Conservation (phyloP, 2,113 vertebrate genomes). For the Callocephalon fimbriatum region DNA sequence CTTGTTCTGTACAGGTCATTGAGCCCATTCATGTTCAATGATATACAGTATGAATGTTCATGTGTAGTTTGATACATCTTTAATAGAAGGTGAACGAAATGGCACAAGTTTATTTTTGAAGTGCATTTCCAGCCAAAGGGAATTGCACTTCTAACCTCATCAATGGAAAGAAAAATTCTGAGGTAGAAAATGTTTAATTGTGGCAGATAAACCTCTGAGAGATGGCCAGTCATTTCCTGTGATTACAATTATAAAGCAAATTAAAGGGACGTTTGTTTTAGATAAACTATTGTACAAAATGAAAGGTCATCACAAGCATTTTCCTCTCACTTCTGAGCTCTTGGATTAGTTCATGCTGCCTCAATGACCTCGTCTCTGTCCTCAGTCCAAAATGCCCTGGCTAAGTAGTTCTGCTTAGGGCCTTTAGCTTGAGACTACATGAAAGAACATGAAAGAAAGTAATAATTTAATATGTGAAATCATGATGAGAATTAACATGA, state of each 20-base stretch:
- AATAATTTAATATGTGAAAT: background rate
- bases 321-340: constrained; percentile 28
- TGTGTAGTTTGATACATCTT: constrained; percentile 61
- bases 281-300: constrained; percentile 19
- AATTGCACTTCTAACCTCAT: constrained; percentile 24
- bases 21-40: constrained; percentile 53
- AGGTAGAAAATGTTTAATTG: constrained; percentile 43
- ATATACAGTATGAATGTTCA: constrained; percentile 56
- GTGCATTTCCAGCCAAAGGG: background rate
- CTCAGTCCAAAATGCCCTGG: background rate
- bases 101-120: constrained; percentile 56
- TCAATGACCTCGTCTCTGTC: background rate
- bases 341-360: background rate
- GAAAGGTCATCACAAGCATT: constrained; percentile 30
- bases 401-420: background rate
- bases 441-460: background rate
- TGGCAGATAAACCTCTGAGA: constrained; percentile 47
- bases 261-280: constrained; percentile 48
- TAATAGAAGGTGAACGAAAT: constrained; percentile 66
- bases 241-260: constrained; percentile 46
- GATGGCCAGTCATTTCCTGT: background rate
- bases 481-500: background rate
- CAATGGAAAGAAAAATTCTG: constrained; percentile 11
- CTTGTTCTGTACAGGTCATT: constrained; percentile 67
- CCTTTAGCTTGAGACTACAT: background rate